Base-by-base conservation (phyloP, 1,140 invertebrate species). In the Frieseomelitta varia region DNA sequence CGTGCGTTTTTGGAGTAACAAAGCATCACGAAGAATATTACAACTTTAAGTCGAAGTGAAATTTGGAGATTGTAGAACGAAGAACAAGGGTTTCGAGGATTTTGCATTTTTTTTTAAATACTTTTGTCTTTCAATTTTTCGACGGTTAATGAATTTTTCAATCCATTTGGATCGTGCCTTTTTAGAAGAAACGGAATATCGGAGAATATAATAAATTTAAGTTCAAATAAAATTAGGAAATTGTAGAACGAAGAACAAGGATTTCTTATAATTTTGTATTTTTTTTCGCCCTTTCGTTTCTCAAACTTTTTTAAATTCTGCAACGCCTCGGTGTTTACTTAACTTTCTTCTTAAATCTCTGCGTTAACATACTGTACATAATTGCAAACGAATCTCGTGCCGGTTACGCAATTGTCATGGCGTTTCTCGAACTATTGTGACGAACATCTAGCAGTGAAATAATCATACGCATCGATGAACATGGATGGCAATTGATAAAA, bases 401-500 rank as follows among this genome's bases (percentile, higher is more conserved):
- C 1, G 24, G n/a, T 71, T 71, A 47, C 39, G 34, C 39, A 53
- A 55, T 15, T 47, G n/a, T n/a, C 10, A n/a, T n/a, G n/a, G n/a
- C n/a, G n/a, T 65, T 39, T 15, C 11, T 53, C 30, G 51, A 34
- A 12, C 4, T 8, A 19, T 27, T 65, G 27, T 2, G 0, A 21
- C 24, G 30, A 47, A 3, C 47, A 53, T 58, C 27, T 55, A 27
- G 2, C 74, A 27, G 14, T 10, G 58, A 30, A n/a, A 19, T 51
- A 34, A 74, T 65, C 55, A 74, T 39, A 39, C 47, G 56, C 27
- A 34, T 30, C 79, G 39, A 17, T 21, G 24, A 14, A 27, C 8
- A 8, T 27, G 17, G 14, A 12, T 63, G 19, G 14, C n/a, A 53
- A 30, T 58, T 53, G 71, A 73, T 63, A 81, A 74, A 81, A 74